phyloP scores from a whole-genome alignment of 2,113 vertebrate genomes.

The Calypte anna region DNA sequence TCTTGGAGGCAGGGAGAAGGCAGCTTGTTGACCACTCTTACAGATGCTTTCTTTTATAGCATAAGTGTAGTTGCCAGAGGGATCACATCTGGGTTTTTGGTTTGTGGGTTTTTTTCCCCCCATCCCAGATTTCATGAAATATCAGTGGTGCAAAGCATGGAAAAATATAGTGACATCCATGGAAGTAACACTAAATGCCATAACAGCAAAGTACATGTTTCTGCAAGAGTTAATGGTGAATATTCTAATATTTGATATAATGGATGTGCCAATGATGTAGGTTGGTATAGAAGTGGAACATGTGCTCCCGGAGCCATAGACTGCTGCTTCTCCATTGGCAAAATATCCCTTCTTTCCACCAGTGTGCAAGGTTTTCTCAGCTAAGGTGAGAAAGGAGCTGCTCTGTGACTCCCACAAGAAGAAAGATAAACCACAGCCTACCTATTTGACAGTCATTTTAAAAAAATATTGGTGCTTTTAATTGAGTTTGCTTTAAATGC shows the following conservation, averaged over 20 bases:
- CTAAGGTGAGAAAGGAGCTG: background rate
- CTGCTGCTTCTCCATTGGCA: background rate
- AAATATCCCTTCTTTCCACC: background rate
- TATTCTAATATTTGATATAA: background rate
- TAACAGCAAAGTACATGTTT: background rate
- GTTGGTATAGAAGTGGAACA: accelerated
- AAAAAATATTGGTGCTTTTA: background rate
- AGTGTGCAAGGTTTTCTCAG: background rate
- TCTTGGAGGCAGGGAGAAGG: background rate
- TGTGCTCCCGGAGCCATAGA: background rate
- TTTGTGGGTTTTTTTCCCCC: background rate
- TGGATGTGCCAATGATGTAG: accelerated
- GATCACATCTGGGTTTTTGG: background rate
- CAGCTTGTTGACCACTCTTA: background rate
- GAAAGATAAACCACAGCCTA: background rate
- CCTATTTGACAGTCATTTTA: background rate
- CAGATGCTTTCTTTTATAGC: too few species aligned
- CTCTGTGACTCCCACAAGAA: background rate
- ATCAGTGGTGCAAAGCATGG: background rate
- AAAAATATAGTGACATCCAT: background rate
- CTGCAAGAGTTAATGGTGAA: background rate
- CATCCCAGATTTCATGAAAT: background rate
- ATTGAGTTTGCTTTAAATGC: background rate
- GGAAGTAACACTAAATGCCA: background rate
- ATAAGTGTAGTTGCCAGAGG: background rate